Evolutionary conservation across 2,888 invertebrate species (phyloP), one percentile per base, ranked within the genome.

Genomic region (Stenodera caucasica): DNA sequence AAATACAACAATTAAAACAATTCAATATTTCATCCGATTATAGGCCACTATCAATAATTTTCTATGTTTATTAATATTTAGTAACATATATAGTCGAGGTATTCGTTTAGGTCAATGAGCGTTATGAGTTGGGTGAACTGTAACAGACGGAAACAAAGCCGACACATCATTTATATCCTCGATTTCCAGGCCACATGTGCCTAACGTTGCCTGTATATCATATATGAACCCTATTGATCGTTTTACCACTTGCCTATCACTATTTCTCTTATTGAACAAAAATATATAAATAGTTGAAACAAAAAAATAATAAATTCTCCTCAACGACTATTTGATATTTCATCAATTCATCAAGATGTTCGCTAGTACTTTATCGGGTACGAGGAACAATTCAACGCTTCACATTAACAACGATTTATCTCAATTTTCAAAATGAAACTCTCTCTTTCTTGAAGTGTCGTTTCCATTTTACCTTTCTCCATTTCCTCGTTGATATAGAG

Each of bases 121-220:
- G 70, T 69, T 69, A 69, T 70, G 70, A 70, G 70, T 69, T 66
- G 66, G 65, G 67, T 68, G 70, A 72, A 67, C 63, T 69, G 70
- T 67, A 70, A 64, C 71, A 70, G 67, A 70, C 70, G 69, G 70
- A 72, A 72, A 61, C 64, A 67, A 68, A 65, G 64, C 66, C 69
- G 72, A 72, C 72, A 70, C 68, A 68, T 71, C 73, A 70, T 73
- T 72, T 72, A 71, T 73, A 70, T 73, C 67, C 69, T 57, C 67
- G 63, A 64, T 67, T 69, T 69, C 67, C 66, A 63, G 64, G 65
- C 70, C 70, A 69, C 70, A 72, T 72, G 69, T 67, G 67, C 66
- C 65, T 63, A 61, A 57, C 63, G 69, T 67, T 56, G 53, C 63
- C 66, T 61, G 63, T 70, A 70, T 69, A 70, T 68, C 70, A 70